Conservation (phyloP, 2,113 vertebrate species). For the Sinocyclocheilus anophthalmus region DNA sequence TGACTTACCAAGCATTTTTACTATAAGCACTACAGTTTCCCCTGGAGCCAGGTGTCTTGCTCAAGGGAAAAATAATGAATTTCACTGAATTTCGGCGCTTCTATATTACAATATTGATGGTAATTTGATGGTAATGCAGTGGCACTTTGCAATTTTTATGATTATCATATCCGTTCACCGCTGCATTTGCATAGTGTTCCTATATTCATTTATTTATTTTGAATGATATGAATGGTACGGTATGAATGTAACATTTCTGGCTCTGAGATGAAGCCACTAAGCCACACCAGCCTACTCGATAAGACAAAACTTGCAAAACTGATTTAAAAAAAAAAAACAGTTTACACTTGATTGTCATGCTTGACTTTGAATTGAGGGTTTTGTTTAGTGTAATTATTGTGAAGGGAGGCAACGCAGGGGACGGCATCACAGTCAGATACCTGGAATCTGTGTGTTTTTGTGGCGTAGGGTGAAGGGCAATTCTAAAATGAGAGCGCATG, state of each 20-base stretch:
- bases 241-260: background rate
- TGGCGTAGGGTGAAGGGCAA: constrained; percentile 46
- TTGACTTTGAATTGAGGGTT: background rate
- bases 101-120: background rate
- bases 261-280: background rate
- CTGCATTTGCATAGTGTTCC: background rate
- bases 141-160: background rate
- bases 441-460: constrained; percentile 40
- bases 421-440: background rate
- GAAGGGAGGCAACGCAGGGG: background rate
- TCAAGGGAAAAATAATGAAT: background rate
- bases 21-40: background rate
- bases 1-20: background rate
- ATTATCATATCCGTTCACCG: background rate
- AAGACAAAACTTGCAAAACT: background rate
- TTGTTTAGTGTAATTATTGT: constrained; percentile 32
- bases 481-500: constrained; percentile 49
- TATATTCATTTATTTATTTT: background rate
- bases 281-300: background rate
- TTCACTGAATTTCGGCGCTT: background rate
- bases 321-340: no score
- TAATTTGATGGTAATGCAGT: background rate
- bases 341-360: constrained; percentile 15
- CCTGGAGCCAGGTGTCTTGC: background rate
- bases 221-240: background rate